A percentile compares a stretch with the other conserved stretches of the same genome.
These are phyloP conservation scores for Chaetodon auriga DNA, from an alignment of 2,113 vertebrate species.

Conservation along the genomic window DNA sequence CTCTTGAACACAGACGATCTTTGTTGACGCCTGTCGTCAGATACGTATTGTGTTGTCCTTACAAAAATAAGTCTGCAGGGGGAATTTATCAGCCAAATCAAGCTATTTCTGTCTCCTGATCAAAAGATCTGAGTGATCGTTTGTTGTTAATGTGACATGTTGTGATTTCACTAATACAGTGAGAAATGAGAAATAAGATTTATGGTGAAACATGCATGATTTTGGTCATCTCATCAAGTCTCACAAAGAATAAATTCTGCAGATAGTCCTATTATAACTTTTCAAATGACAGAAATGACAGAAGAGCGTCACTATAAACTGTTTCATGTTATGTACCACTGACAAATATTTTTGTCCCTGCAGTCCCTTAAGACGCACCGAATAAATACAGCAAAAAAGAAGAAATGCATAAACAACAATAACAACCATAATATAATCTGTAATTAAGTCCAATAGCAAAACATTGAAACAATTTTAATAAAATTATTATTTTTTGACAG, in stretches of 20 bases:
- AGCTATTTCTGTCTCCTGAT: neutral
- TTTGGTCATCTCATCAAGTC: neutral
- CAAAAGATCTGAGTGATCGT: neutral
- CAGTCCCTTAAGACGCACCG: neutral
- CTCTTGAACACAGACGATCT: conserved; percentile 11
- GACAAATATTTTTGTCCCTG: neutral
- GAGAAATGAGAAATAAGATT: neutral
- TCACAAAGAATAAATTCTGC: neutral
- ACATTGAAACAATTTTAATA: conserved; percentile 17
- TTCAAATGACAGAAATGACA: neutral
- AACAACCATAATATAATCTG: neutral
- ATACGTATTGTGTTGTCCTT: neutral
- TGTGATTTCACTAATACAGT: neutral
- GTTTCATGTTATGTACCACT: neutral
- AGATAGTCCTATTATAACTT: neutral
- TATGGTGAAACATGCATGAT: neutral
- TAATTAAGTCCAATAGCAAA: neutral
- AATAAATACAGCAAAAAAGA: neutral
- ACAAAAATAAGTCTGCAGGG: neutral
- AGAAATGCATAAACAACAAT: neutral
- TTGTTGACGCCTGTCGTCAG: neutral
- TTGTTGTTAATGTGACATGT: neutral
- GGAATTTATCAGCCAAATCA: neutral
- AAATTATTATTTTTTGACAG: neutral
- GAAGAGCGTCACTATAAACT: neutral